Evolutionary conservation across 2,888 invertebrate genomes (phyloP), one percentile per base, ranked within the genome.

Genomic region (Darwinula stevensoni): DNA sequence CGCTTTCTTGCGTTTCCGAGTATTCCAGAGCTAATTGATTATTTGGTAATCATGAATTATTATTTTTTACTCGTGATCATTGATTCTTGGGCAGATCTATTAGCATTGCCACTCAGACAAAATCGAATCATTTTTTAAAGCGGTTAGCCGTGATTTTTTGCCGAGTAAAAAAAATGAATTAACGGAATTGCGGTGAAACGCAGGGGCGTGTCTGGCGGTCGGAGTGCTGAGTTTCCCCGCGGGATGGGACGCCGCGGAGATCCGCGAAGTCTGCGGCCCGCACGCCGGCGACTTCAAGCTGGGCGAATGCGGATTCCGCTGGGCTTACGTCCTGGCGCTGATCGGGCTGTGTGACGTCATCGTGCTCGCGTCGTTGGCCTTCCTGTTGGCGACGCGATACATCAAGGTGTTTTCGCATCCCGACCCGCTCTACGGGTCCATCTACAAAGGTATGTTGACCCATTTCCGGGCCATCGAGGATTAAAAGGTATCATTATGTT

Each of bases 291-390:
- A 68, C 4, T 60, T 54, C 44, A 50, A 58, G 44, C 44, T 65
- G 45, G 88, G 82, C 22, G 65, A 70, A 15, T 91, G 91, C 48
- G 72, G 71, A 38, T 63, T 91, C 33, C 65, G 80, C 44, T 84
- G 84, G 84, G 86, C 86, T 3, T 86, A 78, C 53, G 66, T 86
- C 9, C 59, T 91, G 42, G 86, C 84, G 4, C 72, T 76, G 36
- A 80, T 91, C 37, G 82, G 9, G 73, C 1, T 71, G 76, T 52
- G 54, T 37, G 84, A 84, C 50, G 76, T 76, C 32, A 57, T 70
- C 32, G 76, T 82, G 36, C 58, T 86, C 38, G 67, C 86, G 0
- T 69, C 75, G 1, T 60, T 91, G 35, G 88, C 88, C 11, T 88
- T 91, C 54, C 78, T 86, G 43, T 59, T 91, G 41, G 86, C 84